Conservation (phyloP, 2,888 invertebrate species). For the Laspeyria flexula region DNA sequence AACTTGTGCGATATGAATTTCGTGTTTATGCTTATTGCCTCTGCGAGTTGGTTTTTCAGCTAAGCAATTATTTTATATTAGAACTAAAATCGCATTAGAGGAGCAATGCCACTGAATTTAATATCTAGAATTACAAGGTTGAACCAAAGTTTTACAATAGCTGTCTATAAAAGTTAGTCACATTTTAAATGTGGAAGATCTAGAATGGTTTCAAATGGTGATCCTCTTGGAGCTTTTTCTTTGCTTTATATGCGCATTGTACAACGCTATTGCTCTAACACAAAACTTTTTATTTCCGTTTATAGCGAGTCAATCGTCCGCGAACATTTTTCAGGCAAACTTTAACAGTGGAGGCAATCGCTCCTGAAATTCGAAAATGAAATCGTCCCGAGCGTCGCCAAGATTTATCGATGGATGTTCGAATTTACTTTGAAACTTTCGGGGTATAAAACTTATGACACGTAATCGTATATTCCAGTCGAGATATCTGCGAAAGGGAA, state of each 20-base stretch:
- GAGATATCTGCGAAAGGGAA: conserved; percentile 62
- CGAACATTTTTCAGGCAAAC: conserved; percentile 86
- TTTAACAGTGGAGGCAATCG: conserved; percentile 86
- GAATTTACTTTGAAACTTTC: conserved; percentile 85
- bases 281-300: conserved; percentile 86
- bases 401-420: conserved; percentile 86
- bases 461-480: conserved; percentile 83
- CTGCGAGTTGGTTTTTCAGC: conserved; percentile 62
- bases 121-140: conserved; percentile 26
- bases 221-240: conserved; percentile 71
- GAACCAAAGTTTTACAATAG: conserved; percentile 59
- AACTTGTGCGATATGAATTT: conserved; percentile 71
- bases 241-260: conserved; percentile 81
- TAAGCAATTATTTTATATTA: conserved; percentile 49
- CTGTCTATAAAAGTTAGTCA: conserved; percentile 63
- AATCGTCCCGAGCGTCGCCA: conserved; percentile 85
- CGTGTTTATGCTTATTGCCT: conserved; percentile 67
- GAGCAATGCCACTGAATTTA: not conserved
- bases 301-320: conserved; percentile 85
- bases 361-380: conserved; percentile 86
- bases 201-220: conserved; percentile 71
- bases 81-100: conserved; percentile 25
- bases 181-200: conserved; percentile 68
- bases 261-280: conserved; percentile 82
- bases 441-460: conserved; percentile 85